phyloP scores from a whole-genome alignment of 2,113 vertebrate species.

The Petrocephalus microphthalmus region DNA sequence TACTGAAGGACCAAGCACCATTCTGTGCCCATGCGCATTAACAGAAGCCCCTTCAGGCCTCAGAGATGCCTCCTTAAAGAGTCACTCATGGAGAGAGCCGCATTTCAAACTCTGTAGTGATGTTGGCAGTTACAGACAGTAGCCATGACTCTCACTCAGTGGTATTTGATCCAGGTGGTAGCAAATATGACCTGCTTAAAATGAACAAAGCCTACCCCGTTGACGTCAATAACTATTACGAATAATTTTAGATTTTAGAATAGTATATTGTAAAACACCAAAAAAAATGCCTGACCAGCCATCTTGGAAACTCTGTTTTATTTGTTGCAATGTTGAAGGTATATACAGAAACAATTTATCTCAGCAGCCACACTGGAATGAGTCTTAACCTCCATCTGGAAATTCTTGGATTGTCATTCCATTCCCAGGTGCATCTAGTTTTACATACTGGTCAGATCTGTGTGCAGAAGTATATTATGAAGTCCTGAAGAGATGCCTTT shows the following conservation, averaged over 20 bases:
- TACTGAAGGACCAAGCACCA: background rate
- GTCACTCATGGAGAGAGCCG: background rate
- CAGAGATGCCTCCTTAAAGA: background rate
- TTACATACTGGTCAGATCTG: constrained; percentile 1
- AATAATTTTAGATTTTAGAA: background rate
- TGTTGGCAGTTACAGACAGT: background rate
- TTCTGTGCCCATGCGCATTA: background rate
- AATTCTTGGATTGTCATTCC: background rate
- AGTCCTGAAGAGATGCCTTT: constrained; percentile 39
- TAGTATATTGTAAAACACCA: background rate
- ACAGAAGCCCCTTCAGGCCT: background rate
- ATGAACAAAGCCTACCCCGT: background rate
- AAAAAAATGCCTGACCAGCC: background rate
- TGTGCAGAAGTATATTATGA: background rate
- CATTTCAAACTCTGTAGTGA: background rate
- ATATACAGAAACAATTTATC: background rate
- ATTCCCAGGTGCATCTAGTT: background rate
- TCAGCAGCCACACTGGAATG: background rate
- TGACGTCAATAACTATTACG: background rate
- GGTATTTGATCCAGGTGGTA: background rate
- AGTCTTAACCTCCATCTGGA: background rate
- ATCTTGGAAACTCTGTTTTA: background rate
- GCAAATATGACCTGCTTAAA: background rate
- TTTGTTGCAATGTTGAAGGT: background rate
- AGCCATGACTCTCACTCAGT: background rate